phyloP scores from a whole-genome alignment of 2,888 invertebrate species.

The Nemapogon koenigi region DNA sequence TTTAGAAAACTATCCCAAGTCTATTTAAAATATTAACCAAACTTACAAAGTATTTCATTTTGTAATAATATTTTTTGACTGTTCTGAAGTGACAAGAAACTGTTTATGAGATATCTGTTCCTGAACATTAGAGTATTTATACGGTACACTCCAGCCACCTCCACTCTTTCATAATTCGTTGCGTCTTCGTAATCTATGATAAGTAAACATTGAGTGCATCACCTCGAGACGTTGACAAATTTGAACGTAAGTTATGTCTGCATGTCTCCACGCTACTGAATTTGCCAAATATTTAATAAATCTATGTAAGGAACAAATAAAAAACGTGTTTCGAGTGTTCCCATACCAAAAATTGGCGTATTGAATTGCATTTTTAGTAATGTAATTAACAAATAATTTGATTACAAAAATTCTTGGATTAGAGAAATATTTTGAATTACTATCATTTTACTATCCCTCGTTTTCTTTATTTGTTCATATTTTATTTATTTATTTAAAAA shows the following conservation, averaged over 20 bases:
- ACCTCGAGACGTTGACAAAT: constrained; percentile 46
- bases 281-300: constrained; percentile 48
- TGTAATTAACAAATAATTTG: too few relatives aligned
- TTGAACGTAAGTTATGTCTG: constrained; percentile 52
- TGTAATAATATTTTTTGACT: constrained; percentile 16
- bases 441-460: too few relatives aligned
- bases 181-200: constrained; percentile 55
- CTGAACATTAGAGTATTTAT: constrained; percentile 36
- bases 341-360: too few relatives aligned
- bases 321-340: too few relatives aligned
- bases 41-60: constrained; percentile 60
- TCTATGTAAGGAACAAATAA: too few relatives aligned
- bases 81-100: neutral
- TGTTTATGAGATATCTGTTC: constrained; percentile 5
- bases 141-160: constrained; percentile 42
- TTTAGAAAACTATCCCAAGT: too few relatives aligned
- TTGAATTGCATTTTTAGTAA: too few relatives aligned
- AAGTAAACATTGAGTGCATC: constrained; percentile 57
- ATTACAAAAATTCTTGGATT: too few relatives aligned
- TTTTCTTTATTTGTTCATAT: too few relatives aligned
- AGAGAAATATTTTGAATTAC: too few relatives aligned
- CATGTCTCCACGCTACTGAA: constrained; percentile 39
- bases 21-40: neutral
- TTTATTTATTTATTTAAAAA: too few relatives aligned
- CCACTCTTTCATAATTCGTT: constrained; percentile 48